Evolutionary conservation across 2,888 invertebrate genomes (phyloP), one percentile per base, ranked within the genome.

Genomic region (Monochamus alternatus): DNA sequence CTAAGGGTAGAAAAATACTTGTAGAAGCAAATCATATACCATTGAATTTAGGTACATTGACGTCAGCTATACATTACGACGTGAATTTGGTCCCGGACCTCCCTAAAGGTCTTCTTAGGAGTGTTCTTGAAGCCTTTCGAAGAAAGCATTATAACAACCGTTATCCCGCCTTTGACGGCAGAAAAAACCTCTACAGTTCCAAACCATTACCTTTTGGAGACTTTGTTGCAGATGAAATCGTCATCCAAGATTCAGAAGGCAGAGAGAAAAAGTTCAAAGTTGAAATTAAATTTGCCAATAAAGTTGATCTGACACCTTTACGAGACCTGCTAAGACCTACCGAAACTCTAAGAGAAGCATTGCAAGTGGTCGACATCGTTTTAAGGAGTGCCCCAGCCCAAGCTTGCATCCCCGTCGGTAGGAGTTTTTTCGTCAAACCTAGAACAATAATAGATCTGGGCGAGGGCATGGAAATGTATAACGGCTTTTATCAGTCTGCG

Each of bases 401-500:
- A 5, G 77, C 10, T 89, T 87, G 88, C 90, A 75, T 83, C 38
- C 72, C 79, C 3, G 83, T 80, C 5, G 86, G 86, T 5, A 73
- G 85, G 71, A 84, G 83, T 55, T 86, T 86, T 64, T 86, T 85
- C 62, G 76, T 80, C 0, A 82, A 75, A 64, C 85, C 87, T 75
- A 22, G 31, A 1, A 30, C 60, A 32, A 91, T 91, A 63, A 89
- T 91, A 79, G 90, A 91, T 85, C 90, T 99, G 9, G 93, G 94
- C 0, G 94, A 93, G 65, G 83, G 98, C 0, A 90, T 96, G 84
- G 96, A 98, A 87, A 93, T 98, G 86, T 98, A 98, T 95, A 93
- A 95, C 75, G 99, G 99, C 5, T 93, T 97, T 85, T 99, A 96
- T 90, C 98, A 98, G 88, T 95, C 96, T 8, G 96, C 97, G 0